These are phyloP conservation scores for Embiotoca jacksoni DNA, from an alignment of 2,113 vertebrate species.

Conservation along the genomic window DNA sequence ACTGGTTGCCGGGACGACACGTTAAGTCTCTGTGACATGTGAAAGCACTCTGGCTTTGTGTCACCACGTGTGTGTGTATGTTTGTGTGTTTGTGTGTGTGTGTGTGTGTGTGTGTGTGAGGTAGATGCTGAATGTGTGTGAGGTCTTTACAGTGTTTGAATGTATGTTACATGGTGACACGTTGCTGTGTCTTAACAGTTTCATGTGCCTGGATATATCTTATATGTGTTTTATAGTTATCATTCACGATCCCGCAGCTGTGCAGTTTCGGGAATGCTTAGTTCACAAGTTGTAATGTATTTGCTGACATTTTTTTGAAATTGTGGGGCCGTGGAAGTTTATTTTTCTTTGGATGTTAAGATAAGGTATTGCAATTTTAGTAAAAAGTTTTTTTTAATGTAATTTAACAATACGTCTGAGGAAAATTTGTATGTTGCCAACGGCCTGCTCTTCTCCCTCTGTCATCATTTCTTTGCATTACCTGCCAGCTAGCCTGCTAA, in stretches of 20 bases:
- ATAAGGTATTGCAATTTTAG: too few relatives aligned
- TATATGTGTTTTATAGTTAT: not conserved
- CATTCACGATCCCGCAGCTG: not conserved
- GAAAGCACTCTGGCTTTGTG: constrained; percentile 52
- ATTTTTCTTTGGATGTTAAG: too few relatives aligned
- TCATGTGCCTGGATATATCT: not conserved
- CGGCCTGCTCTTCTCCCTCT: too few relatives aligned
- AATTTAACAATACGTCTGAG: too few relatives aligned
- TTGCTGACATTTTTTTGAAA: too few relatives aligned
- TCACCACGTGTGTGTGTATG: not conserved
- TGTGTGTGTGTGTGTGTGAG: not conserved
- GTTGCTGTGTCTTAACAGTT: not conserved
- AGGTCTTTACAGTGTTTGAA: not conserved
- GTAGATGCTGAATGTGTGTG: not conserved
- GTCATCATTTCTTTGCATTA: too few relatives aligned
- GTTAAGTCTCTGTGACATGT: constrained; percentile 70
- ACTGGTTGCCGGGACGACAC: constrained; percentile 58
- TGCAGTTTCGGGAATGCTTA: too few relatives aligned
- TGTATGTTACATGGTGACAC: not conserved
- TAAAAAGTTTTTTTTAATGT: too few relatives aligned
- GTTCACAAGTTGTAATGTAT: too few relatives aligned
- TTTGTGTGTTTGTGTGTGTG: constrained; percentile 17
- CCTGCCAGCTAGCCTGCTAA: too few relatives aligned
- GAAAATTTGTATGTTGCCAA: too few relatives aligned
- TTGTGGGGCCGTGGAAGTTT: too few relatives aligned